These are phyloP conservation scores for Plutella xylostella DNA, from an alignment of 2,888 invertebrate species.

Conservation along the genomic window DNA sequence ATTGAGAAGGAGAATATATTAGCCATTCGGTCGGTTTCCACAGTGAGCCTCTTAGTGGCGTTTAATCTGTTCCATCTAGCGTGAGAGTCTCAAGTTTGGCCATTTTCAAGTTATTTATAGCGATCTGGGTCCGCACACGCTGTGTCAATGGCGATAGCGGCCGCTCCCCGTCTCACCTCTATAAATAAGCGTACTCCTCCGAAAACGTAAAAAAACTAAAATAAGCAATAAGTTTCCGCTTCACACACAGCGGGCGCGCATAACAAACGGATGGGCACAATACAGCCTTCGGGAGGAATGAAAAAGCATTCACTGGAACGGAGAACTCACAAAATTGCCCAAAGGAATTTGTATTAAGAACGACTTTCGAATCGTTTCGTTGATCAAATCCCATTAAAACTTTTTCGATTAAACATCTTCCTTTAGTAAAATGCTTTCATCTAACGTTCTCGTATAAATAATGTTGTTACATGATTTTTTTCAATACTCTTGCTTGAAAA, in stretches of 20 bases:
- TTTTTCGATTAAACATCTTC: constrained; percentile 61
- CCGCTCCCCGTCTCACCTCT: no score
- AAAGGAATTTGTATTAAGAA: constrained; percentile 43
- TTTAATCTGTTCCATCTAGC: constrained; percentile 57
- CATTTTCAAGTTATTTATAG: constrained; percentile 56
- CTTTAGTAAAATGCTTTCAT: constrained; percentile 48
- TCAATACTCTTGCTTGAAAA: no score
- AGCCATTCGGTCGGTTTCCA: constrained; percentile 27
- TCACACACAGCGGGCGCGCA: no score
- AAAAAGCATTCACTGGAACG: constrained; percentile 27
- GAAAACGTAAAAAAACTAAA: no score
- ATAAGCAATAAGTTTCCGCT: no score
- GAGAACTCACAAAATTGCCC: constrained; percentile 35
- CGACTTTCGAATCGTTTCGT: constrained; percentile 34
- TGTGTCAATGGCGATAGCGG: no score
- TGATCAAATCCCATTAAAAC: constrained; percentile 62
- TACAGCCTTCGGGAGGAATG: constrained; percentile 16
- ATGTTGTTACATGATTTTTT: background rate
- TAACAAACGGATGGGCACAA: no score
- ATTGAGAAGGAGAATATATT: constrained; percentile 2
- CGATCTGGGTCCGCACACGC: constrained; percentile 27
- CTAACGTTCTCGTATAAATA: constrained; percentile 26
- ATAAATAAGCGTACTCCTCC: no score
- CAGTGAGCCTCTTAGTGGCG: constrained; percentile 35
- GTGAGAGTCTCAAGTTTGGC: constrained; percentile 57